Conservation (phyloP, 2,113 vertebrate species). For the Thunnus thynnus region DNA sequence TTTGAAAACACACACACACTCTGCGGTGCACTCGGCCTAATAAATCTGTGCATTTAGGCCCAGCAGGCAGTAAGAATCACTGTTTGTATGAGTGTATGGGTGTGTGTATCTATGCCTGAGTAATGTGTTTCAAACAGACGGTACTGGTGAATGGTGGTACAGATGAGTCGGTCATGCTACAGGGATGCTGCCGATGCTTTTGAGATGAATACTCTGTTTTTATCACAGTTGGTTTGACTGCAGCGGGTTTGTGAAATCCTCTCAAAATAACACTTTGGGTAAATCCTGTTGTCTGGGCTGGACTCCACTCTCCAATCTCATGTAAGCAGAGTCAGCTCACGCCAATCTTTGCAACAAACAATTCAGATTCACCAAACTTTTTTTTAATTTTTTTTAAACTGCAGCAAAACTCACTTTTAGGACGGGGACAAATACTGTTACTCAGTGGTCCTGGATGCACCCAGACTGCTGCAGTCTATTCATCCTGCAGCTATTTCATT, state of each 20-base stretch:
- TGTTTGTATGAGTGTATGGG: conserved; percentile 15
- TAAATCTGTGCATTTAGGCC: conserved; percentile 60
- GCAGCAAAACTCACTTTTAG: background rate
- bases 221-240: background rate
- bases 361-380: background rate
- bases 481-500: background rate
- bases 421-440: background rate
- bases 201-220: background rate
- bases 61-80: conserved; percentile 17
- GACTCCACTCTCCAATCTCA: background rate
- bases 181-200: background rate
- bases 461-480: background rate
- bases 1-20: conserved; percentile 63
- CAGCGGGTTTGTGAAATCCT: background rate
- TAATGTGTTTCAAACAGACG: conserved; percentile 21
- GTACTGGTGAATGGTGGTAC: background rate
- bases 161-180: background rate
- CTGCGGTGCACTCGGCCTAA: conserved; percentile 37
- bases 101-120: background rate
- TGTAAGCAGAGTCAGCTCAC: background rate
- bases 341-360: background rate
- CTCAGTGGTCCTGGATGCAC: background rate
- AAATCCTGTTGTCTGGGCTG: too few species aligned
- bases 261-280: too few species aligned
- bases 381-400: too few species aligned